These are phyloP conservation scores for Natator depressus DNA, from an alignment of 2,113 vertebrate species.

Conservation along the genomic window DNA sequence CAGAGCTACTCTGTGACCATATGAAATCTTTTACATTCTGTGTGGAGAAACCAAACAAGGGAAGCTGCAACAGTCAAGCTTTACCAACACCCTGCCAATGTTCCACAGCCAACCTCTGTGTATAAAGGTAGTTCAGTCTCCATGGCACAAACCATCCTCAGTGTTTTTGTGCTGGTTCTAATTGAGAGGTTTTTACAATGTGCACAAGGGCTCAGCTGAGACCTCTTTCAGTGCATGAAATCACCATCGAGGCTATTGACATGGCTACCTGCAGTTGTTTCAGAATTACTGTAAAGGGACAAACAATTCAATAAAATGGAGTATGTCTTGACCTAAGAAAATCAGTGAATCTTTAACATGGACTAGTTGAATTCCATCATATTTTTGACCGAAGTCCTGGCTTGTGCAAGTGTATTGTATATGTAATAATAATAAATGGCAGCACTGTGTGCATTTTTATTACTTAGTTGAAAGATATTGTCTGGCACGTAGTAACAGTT, in stretches of 20 bases:
- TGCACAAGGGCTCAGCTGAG: background rate
- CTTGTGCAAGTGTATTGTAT: background rate
- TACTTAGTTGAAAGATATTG: background rate
- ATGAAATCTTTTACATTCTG: background rate
- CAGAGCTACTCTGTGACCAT: background rate
- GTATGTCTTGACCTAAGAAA: background rate
- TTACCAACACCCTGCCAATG: background rate
- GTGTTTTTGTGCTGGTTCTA: background rate
- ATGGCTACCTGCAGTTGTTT: background rate
- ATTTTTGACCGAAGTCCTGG: background rate
- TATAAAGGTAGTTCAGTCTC: background rate
- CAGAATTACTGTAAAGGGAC: accelerated
- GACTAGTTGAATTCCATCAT: background rate
- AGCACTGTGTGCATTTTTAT: background rate
- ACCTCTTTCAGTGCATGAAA: background rate
- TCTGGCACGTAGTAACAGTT: background rate
- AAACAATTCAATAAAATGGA: background rate
- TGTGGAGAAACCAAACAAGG: background rate
- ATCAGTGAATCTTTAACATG: background rate
- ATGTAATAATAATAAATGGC: background rate
- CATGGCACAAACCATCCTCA: background rate
- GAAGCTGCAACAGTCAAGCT: background rate
- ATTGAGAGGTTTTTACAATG: background rate
- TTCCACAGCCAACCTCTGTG: background rate
- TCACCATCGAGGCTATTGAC: accelerated